phyloP scores from a whole-genome alignment of 2,888 invertebrate genomes.

The Orthonevra nobilis region DNA sequence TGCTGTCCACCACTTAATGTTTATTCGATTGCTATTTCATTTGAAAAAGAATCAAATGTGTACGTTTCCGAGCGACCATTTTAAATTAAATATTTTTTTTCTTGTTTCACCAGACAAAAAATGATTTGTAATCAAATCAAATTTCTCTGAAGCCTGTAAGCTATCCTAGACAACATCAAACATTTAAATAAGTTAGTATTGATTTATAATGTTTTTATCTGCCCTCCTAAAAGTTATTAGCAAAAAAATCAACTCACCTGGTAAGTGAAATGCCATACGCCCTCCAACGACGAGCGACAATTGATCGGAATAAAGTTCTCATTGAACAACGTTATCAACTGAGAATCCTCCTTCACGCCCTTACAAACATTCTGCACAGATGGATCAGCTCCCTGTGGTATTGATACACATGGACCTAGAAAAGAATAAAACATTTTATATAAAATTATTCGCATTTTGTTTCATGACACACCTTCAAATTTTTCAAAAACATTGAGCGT shows the following conservation, averaged over 20 bases:
- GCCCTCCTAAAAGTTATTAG: no score
- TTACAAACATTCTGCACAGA: slow-evolving; percentile 89
- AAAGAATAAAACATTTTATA: slow-evolving; percentile 70
- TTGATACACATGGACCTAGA: slow-evolving; percentile 87
- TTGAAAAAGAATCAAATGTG: no score
- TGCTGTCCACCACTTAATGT: no score
- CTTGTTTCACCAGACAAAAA: no score
- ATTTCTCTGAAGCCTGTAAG: no score
- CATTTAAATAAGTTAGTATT: no score
- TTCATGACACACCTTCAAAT: slow-evolving; percentile 84
- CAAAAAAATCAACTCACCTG: slow-evolving; percentile 80
- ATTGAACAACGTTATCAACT: slow-evolving; percentile 91
- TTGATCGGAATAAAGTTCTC: slow-evolving; percentile 95
- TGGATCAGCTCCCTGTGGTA: slow-evolving; percentile 84
- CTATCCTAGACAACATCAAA: no score
- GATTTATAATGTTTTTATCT: no score
- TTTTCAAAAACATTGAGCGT: slow-evolving; percentile 95
- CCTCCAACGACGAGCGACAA: slow-evolving; percentile 95
- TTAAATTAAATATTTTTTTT: no score
- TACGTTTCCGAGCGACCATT: no score
- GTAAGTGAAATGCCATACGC: slow-evolving; percentile 97
- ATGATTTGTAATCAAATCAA: no score
- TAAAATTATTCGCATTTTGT: background rate
- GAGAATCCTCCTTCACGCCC: slow-evolving; percentile 88
- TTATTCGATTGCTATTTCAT: no score